Conservation (phyloP, 2,797 vertebrate genomes). For the Hemibagrus guttatus region DNA sequence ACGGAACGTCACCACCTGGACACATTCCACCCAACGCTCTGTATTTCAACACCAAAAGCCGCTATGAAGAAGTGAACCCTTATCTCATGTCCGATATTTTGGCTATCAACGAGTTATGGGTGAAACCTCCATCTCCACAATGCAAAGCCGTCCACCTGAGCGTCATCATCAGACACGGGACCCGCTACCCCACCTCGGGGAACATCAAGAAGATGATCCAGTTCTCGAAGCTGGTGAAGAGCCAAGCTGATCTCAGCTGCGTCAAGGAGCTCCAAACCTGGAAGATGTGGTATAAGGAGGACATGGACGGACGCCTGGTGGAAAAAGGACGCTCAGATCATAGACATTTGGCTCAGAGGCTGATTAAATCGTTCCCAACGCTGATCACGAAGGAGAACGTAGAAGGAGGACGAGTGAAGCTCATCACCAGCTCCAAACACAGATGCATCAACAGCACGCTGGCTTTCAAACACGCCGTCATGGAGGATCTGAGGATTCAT, state of each 20-base stretch:
- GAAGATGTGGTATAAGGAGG: conserved; percentile 83
- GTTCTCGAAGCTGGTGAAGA: conserved; percentile 63
- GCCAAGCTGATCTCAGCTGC: conserved; percentile 56
- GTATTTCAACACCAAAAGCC: conserved; percentile 87
- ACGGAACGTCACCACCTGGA: background rate
- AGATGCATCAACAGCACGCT: conserved; percentile 84
- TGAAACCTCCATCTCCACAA: conserved; percentile 64
- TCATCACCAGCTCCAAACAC: conserved; percentile 88
- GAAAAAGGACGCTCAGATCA: conserved; percentile 81
- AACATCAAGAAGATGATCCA: conserved; percentile 75
- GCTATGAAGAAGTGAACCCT: conserved; percentile 87
- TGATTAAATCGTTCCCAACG: conserved; percentile 78
- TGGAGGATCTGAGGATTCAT: conserved; percentile 63
- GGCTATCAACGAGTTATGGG: conserved; percentile 66
- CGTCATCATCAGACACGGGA: conserved; percentile 81
- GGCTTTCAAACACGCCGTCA: conserved; percentile 76
- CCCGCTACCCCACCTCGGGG: conserved; percentile 76
- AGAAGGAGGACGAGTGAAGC: conserved; percentile 63
- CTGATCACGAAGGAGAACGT: conserved; percentile 75
- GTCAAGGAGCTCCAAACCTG: conserved; percentile 70
- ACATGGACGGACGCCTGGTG: conserved; percentile 86
- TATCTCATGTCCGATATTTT: conserved; percentile 72
- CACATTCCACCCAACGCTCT: conserved; percentile 69
- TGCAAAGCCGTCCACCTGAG: conserved; percentile 82
- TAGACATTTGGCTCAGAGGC: conserved; percentile 76